Conservation (phyloP, 2,888 invertebrate species). For the Minunthozetes semirufus region DNA sequence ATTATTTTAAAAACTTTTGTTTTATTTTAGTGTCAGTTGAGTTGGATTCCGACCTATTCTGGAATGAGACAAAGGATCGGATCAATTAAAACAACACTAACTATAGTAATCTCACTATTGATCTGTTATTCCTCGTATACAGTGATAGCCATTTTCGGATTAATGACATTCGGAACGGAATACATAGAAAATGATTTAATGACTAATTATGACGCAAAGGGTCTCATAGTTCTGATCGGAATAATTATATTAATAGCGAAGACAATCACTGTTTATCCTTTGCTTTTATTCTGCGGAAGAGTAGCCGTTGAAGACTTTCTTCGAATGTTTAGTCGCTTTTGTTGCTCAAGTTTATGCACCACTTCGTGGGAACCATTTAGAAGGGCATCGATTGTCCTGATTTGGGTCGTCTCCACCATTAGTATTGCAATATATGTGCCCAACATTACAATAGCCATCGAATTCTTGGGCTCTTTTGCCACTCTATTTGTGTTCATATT, state of each 20-base stretch:
- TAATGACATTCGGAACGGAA: constrained; percentile 56
- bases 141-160: constrained; percentile 53
- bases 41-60: constrained; percentile 58
- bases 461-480: constrained; percentile 56
- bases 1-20: neutral
- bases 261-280: constrained; percentile 57
- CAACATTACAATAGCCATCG: constrained; percentile 57
- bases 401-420: constrained; percentile 55
- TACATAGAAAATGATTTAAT: constrained; percentile 55
- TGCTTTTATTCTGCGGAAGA: constrained; percentile 56
- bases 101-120: constrained; percentile 50
- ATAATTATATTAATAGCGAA: constrained; percentile 53
- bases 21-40: constrained; percentile 56
- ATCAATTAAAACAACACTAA: constrained; percentile 51
- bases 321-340: constrained; percentile 3
- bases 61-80: constrained; percentile 54
- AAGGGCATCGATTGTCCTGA: constrained; percentile 50
- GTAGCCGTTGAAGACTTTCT: constrained; percentile 47
- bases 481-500: constrained; percentile 57
- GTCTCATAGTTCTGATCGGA: constrained; percentile 45
- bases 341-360: neutral
- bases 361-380: constrained; percentile 35
- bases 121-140: constrained; percentile 49
- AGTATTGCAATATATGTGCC: constrained; percentile 55
- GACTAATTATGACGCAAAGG: constrained; percentile 50